Conservation (phyloP, 1,140 invertebrate species). For the Listronotus oregonensis region DNA sequence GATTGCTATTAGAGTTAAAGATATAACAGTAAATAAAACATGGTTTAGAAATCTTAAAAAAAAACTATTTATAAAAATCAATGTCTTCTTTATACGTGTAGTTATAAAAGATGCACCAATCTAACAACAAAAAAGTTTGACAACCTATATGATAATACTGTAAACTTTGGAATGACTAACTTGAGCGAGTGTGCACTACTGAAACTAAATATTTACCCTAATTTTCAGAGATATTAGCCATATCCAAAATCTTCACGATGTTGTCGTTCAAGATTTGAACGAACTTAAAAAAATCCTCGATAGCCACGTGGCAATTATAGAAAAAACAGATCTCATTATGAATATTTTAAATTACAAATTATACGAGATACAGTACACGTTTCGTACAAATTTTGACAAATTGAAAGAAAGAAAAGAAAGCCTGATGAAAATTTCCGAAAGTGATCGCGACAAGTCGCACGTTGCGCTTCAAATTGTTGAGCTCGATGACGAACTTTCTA, state of each 20-base stretch:
- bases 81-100: no score
- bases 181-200: no score
- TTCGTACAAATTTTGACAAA: constrained; percentile 23
- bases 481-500: constrained; percentile 33
- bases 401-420: constrained; percentile 26
- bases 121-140: no score
- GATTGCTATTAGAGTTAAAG: no score
- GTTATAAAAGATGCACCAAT: no score
- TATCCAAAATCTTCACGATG: constrained; percentile 33
- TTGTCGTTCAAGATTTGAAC: constrained; percentile 25
- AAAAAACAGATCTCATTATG: constrained; percentile 37
- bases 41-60: no score
- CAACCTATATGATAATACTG: no score
- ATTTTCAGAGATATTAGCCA: constrained; percentile 31
- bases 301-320: constrained; percentile 19
- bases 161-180: no score
- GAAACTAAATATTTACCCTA: background rate
- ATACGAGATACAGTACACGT: constrained; percentile 36
- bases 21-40: no score
- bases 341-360: constrained; percentile 41
- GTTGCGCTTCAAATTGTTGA: constrained; percentile 30
- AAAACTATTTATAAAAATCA: no score
- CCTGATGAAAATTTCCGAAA: constrained; percentile 13
- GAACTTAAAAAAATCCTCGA: constrained; percentile 25
- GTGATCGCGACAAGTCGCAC: constrained; percentile 19